Base-by-base conservation (phyloP, 2,113 vertebrate genomes). In the Syngnathus floridae region DNA sequence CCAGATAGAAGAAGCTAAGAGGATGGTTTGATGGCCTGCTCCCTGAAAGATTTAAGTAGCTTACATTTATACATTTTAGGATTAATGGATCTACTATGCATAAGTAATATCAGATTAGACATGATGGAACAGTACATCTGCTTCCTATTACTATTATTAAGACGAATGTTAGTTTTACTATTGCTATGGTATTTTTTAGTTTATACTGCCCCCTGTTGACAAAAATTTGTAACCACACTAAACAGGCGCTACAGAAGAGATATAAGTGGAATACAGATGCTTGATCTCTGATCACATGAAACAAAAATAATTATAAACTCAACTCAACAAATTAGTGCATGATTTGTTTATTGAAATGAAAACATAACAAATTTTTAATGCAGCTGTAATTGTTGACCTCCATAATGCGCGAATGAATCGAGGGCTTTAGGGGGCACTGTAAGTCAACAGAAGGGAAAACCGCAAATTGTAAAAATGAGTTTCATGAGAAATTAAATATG, bases 151-250 rank as follows among this genome's bases (percentile, higher is more conserved):
- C 65, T 58, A 62, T 36, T 41, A 17, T 26, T 17, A 21, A 61
- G 65, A 60, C 49, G 13, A 5, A 22, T 12, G 41, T 19, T 22
- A 60, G 17, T 40, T 67, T 38, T 11, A 21, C 21, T 8, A 3
- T 19, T 46, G 14, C 22, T 61, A 5, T 26, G 12, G 40, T 17
- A 35, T 74, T 76, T 3, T 16, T 72, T 78, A 63, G 57, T 65
- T 13, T 62, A 84, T 65, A 81, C 70, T 80, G 85, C 82, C 87
- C 84, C 45, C 87, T 82, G 69, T 8, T 70, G 87, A 54, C 4
- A 4, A 9, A 0, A 0, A 2, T 0, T 1, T 2, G 17, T 5
- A 49, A 74, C 51, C 11, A 17, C 71, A n/a, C 37, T 17, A 54
- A 35, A 17, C 0, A 10, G 4, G n/a, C 40, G 7, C 21, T 9